A percentile compares a stretch with the other conserved stretches of the same genome.
These are phyloP conservation scores for Pristionchus pacificus DNA, from an alignment of 1,140 invertebrate species.

Conservation along the genomic window DNA sequence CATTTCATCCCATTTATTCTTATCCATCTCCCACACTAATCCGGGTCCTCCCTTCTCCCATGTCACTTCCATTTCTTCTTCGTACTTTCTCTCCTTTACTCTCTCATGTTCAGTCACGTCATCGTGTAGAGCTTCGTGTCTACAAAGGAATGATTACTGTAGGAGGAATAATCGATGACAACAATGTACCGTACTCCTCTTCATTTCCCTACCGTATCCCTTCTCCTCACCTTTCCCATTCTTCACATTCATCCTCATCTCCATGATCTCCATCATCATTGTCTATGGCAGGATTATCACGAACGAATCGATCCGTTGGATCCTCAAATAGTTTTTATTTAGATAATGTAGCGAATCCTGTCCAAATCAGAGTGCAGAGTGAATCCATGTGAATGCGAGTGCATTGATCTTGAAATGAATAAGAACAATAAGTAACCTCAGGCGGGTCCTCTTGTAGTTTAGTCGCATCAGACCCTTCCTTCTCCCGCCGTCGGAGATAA, in stretches of 20 bases:
- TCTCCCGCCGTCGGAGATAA: background rate
- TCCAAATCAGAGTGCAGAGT: background rate
- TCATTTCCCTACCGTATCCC: background rate
- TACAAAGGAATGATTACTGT: too few species aligned
- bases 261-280: constrained; percentile 35
- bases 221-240: constrained; percentile 28
- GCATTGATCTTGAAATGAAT: background rate
- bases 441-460: background rate
- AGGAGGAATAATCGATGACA: too few species aligned
- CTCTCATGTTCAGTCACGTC: constrained; percentile 61
- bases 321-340: background rate
- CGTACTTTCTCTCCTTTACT: constrained; percentile 62
- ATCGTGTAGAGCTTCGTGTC: constrained; percentile 65
- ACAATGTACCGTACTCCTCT: background rate
- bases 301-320: constrained; percentile 1
- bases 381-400: background rate
- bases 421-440: background rate
- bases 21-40: constrained; percentile 68
- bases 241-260: constrained; percentile 42
- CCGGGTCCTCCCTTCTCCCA: constrained; percentile 69
- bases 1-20: constrained; percentile 63
- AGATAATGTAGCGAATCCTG: background rate
- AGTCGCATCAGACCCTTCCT: constrained; percentile 2
- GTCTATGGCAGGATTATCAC: constrained; percentile 8
- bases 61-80: constrained; percentile 65